phyloP scores from a whole-genome alignment of 1,140 invertebrate genomes.

The Drosophila nikananu region DNA sequence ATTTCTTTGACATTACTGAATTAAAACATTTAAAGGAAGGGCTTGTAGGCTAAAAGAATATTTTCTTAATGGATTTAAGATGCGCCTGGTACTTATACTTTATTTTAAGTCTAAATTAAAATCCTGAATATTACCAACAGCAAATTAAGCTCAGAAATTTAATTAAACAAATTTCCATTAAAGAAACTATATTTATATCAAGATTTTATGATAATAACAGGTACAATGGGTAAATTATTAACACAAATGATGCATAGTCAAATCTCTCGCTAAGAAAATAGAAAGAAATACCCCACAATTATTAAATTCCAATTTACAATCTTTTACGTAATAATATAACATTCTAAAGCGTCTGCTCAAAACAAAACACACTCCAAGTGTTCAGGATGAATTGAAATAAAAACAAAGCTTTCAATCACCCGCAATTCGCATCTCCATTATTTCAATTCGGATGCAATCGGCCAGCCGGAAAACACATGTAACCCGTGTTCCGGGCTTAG shows the following conservation, averaged over 20 bases:
- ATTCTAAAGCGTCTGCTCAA: too few relatives aligned
- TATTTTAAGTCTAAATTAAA: neutral
- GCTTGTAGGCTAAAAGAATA: neutral
- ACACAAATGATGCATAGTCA: neutral
- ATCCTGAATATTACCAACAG: neutral
- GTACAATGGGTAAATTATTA: too few relatives aligned
- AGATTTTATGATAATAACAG: too few relatives aligned
- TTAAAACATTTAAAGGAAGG: neutral
- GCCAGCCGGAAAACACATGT: constrained; percentile 47
- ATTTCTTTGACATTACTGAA: neutral
- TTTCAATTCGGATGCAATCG: constrained; percentile 31
- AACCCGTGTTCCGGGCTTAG: constrained; percentile 18
- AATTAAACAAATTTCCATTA: too few relatives aligned
- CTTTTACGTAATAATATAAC: neutral
- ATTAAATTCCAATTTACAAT: neutral
- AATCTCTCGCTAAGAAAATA: neutral
- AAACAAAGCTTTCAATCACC: constrained; percentile 20
- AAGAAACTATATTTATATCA: too few relatives aligned
- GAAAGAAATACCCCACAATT: fast-evolving
- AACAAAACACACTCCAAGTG: neutral
- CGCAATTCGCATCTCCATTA: constrained; percentile 20
- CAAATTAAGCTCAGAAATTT: too few relatives aligned
- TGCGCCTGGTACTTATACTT: neutral
- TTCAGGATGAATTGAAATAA: constrained; percentile 3
- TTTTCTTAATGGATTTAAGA: neutral